phyloP scores from a whole-genome alignment of 2,797 vertebrate species.

The Anomalospiza imberbis region DNA sequence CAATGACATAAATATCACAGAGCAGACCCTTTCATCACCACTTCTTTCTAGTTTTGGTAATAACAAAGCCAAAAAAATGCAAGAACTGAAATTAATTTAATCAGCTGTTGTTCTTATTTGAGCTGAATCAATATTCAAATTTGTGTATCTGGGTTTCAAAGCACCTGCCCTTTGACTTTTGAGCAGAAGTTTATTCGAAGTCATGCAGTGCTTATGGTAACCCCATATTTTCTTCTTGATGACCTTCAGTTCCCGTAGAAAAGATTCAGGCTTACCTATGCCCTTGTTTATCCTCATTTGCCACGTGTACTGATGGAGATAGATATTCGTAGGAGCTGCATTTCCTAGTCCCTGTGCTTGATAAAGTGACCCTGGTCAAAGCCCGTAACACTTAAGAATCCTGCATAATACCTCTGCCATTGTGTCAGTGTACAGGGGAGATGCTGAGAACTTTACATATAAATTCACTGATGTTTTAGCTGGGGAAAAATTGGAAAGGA shows the following conservation, averaged over 20 bases:
- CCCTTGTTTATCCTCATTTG: background rate
- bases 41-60: background rate
- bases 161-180: background rate
- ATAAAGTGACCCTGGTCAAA: background rate
- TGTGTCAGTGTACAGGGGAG: background rate
- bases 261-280: background rate
- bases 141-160: background rate
- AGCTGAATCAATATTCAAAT: conserved; percentile 14
- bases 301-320: background rate
- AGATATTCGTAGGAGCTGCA: background rate
- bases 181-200: background rate
- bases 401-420: fast-evolving
- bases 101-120: background rate
- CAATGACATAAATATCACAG: background rate
- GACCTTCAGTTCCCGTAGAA: background rate
- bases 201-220: background rate
- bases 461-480: background rate
- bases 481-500: background rate
- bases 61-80: background rate
- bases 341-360: background rate
- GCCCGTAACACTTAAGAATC: background rate
- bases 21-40: background rate
- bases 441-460: background rate
- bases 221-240: background rate
- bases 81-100: background rate